Conservation (phyloP, 2,113 vertebrate genomes). For the Notiomystis cincta region DNA sequence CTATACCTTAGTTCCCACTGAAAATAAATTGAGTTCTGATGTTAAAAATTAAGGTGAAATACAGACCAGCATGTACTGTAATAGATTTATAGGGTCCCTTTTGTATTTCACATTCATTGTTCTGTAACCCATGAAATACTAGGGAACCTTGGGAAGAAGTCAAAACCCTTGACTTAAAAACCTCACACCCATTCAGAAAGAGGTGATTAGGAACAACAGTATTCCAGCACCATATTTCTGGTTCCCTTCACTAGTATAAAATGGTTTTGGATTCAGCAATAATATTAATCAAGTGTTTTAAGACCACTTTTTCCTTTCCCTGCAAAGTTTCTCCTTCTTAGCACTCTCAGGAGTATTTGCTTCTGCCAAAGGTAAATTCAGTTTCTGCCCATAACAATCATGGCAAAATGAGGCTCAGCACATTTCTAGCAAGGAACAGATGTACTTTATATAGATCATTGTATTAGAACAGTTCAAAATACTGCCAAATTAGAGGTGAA, state of each 20-base stretch:
- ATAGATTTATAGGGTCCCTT: neutral
- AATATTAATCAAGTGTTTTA: conserved; percentile 31
- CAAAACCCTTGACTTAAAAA: neutral
- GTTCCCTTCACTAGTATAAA: neutral
- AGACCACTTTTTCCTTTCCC: neutral
- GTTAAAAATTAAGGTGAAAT: neutral
- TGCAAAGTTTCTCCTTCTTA: neutral
- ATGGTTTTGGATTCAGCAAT: neutral
- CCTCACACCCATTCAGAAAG: neutral
- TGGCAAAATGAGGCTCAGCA: neutral
- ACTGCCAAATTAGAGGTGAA: neutral
- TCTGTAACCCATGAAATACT: neutral
- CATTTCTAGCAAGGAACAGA: neutral
- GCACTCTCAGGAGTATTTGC: neutral
- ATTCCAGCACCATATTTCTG: conserved; percentile 1
- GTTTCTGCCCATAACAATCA: neutral
- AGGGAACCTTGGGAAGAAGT: neutral
- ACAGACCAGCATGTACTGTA: neutral
- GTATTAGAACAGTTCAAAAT: neutral
- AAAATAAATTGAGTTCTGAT: neutral
- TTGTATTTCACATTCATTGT: neutral
- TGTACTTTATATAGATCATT: neutral
- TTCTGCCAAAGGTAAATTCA: conserved; percentile 21
- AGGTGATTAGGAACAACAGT: neutral
- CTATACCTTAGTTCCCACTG: neutral